Evolutionary conservation across 2,113 vertebrate species (phyloP).

Genomic region (Trochalopteron elliotii): DNA sequence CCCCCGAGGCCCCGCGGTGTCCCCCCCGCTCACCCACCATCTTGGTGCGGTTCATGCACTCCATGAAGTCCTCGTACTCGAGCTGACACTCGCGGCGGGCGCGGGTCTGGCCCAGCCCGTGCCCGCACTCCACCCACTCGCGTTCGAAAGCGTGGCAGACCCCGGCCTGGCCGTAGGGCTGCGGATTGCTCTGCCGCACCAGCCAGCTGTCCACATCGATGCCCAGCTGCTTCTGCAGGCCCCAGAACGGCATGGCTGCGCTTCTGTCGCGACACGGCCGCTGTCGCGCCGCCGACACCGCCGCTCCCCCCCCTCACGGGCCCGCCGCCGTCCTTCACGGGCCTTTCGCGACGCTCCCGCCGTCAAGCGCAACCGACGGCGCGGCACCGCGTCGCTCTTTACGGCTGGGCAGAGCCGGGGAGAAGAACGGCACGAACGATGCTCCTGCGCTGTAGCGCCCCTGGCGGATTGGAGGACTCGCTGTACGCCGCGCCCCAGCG

Average conservation of each 20-base stretch:
- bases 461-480: fast-evolving
- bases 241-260: slow-evolving; percentile 85
- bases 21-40: slow-evolving; percentile 67
- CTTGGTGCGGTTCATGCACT: slow-evolving; percentile 86
- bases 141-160: slow-evolving; percentile 92
- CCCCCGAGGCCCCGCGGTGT: not conserved
- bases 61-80: slow-evolving; percentile 88
- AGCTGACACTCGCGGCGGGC: slow-evolving; percentile 84
- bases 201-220: slow-evolving; percentile 83
- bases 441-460: not conserved
- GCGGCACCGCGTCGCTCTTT: not conserved
- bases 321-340: not conserved
- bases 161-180: slow-evolving; percentile 68
- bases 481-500: not conserved
- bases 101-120: slow-evolving; percentile 84
- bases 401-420: not conserved
- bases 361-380: not conserved
- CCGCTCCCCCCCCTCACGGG: not conserved
- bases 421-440: fast-evolving
- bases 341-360: not conserved
- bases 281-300: not conserved
- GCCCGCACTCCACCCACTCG: slow-evolving; percentile 89
- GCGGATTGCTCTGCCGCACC: slow-evolving; percentile 76
- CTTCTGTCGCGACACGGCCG: not conserved
- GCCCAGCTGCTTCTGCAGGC: slow-evolving; percentile 81